Conservation (phyloP, 2,888 invertebrate genomes). For the Clunio marinus region DNA sequence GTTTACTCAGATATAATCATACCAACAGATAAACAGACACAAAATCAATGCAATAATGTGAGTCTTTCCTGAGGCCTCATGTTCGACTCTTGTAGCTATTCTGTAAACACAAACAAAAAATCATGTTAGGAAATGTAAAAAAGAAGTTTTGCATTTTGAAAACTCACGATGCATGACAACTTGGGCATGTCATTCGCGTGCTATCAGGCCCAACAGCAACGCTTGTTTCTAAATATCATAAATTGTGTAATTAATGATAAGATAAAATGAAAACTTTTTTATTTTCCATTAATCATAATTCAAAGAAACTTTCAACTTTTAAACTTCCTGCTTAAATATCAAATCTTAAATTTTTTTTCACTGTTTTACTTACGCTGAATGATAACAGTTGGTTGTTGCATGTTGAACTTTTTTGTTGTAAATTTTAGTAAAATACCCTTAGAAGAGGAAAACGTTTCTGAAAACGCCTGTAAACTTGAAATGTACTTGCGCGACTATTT, state of each 20-base stretch:
- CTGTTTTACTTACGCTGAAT: conserved; percentile 27
- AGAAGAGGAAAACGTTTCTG: too few relatives aligned
- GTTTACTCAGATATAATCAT: conserved; percentile 37
- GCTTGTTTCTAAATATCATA: neutral
- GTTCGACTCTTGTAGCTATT: conserved; percentile 49
- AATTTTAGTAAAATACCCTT: too few relatives aligned
- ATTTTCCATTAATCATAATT: neutral
- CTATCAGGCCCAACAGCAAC: conserved; percentile 24
- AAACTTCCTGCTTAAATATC: neutral
- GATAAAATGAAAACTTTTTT: neutral
- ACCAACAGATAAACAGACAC: conserved; percentile 48
- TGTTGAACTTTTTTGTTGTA: too few relatives aligned
- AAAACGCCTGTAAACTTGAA: too few relatives aligned
- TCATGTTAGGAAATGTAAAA: neutral
- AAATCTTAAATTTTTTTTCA: neutral
- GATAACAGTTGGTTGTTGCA: conserved; percentile 30
- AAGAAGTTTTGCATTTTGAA: neutral
- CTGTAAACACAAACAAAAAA: too few relatives aligned
- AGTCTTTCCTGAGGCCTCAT: conserved; percentile 53
- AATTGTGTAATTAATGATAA: neutral
- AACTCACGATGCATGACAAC: conserved; percentile 21
- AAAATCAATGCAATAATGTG: conserved; percentile 55
- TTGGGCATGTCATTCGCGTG: conserved; percentile 19
- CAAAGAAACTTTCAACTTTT: neutral
- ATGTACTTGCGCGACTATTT: too few relatives aligned